Evolutionary conservation across 2,113 vertebrate genomes (phyloP).

Genomic region (Kryptolebias marmoratus): DNA sequence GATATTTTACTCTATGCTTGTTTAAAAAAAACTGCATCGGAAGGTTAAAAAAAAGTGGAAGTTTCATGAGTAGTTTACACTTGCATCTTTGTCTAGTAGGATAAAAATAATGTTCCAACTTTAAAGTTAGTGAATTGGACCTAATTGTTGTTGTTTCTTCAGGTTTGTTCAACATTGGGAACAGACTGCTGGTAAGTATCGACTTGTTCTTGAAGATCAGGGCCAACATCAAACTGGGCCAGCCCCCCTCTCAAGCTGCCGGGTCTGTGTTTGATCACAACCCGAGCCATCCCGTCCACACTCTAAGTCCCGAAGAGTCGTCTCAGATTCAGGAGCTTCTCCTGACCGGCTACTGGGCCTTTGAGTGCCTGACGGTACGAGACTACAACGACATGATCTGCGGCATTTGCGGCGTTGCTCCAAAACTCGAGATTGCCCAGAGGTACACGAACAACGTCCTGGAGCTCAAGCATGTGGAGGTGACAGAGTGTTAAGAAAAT

Average conservation of each 20-base stretch:
- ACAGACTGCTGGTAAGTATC: constrained; percentile 91
- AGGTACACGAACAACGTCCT: constrained; percentile 86
- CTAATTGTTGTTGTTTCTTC: background rate
- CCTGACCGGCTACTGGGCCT: constrained; percentile 96
- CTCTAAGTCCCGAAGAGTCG: constrained; percentile 80
- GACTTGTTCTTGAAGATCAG: constrained; percentile 94
- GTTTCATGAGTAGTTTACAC: too few species aligned
- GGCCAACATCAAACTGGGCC: constrained; percentile 87
- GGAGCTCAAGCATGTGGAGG: constrained; percentile 93
- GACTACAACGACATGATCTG: constrained; percentile 99
- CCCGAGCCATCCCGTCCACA: constrained; percentile 87
- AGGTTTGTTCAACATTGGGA: constrained; percentile 98
- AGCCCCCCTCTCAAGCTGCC: constrained; percentile 85
- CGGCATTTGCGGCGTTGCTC: constrained; percentile 93
- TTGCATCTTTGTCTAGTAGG: too few species aligned
- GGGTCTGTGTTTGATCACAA: constrained; percentile 82
- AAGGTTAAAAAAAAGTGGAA: too few species aligned
- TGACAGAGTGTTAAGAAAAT: constrained; percentile 22
- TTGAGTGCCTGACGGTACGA: constrained; percentile 92
- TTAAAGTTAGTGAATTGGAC: too few species aligned
- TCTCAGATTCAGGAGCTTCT: constrained; percentile 88
- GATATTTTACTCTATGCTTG: background rate
- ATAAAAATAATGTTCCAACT: too few species aligned
- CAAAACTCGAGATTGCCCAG: constrained; percentile 92
- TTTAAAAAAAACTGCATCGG: too few species aligned